Evolutionary conservation across 2,888 invertebrate genomes (phyloP).

Genomic region (Lobophora halterata): DNA sequence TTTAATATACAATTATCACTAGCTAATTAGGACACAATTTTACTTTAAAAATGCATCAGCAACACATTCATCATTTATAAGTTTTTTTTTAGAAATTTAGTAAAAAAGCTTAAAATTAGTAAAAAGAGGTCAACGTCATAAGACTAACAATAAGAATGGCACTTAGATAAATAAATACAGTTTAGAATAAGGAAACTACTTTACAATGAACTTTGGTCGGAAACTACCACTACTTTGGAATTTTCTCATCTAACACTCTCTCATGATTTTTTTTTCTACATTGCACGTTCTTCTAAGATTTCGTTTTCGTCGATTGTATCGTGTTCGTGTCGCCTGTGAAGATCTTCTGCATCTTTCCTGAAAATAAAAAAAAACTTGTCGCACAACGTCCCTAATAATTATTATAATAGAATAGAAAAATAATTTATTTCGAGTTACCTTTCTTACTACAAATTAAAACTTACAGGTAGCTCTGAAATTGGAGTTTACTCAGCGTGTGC

Average conservation of each 20-base stretch:
- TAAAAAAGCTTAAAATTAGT: slow-evolving; percentile 17
- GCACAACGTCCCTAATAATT: not conserved
- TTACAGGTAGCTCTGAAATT: too few species aligned
- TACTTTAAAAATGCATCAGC: slow-evolving; percentile 22
- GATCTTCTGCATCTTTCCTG: slow-evolving; percentile 72
- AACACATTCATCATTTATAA: slow-evolving; percentile 14
- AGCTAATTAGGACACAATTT: slow-evolving; percentile 51
- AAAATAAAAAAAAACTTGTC: slow-evolving; percentile 25
- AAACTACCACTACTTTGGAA: slow-evolving; percentile 73
- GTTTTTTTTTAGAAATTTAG: slow-evolving; percentile 7
- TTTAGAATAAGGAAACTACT: slow-evolving; percentile 45
- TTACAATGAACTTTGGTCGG: slow-evolving; percentile 73
- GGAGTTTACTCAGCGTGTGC: too few species aligned
- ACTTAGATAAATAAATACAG: slow-evolving; percentile 50
- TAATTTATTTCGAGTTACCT: too few species aligned
- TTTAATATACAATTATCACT: slow-evolving; percentile 48
- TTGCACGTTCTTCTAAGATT: slow-evolving; percentile 61
- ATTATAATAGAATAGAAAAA: too few species aligned
- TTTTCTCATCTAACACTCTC: slow-evolving; percentile 27
- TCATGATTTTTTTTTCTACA: slow-evolving; percentile 44
- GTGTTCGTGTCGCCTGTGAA: slow-evolving; percentile 63
- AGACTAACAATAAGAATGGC: slow-evolving; percentile 42
- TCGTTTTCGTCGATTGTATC: slow-evolving; percentile 50
- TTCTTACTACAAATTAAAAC: too few species aligned
- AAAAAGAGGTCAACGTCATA: slow-evolving; percentile 18